These are phyloP conservation scores for Gisinianus flammeolus DNA, from an alignment of 2,888 invertebrate genomes.

Conservation along the genomic window DNA sequence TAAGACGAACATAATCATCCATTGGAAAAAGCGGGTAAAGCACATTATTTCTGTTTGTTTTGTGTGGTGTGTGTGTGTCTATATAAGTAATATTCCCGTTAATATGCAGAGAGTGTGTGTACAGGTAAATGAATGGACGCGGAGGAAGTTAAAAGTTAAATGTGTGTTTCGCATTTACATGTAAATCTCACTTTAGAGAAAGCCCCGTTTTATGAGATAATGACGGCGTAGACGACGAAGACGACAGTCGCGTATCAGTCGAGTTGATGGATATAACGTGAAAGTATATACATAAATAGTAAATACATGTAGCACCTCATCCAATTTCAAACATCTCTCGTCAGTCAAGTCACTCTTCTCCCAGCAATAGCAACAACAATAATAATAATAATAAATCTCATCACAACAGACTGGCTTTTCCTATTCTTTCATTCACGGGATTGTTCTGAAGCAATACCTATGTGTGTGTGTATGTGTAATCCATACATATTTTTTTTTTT, in stretches of 20 bases:
- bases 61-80: too few species aligned
- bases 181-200: neutral
- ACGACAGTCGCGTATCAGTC: neutral
- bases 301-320: neutral
- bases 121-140: too few species aligned
- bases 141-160: neutral
- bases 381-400: conserved; percentile 22
- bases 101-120: too few species aligned
- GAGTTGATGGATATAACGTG: too few species aligned
- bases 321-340: neutral
- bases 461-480: too few species aligned
- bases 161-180: neutral
- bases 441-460: neutral
- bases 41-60: too few species aligned
- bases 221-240: neutral
- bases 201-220: neutral
- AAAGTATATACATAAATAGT: too few species aligned
- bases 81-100: too few species aligned
- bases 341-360: neutral
- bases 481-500: too few species aligned
- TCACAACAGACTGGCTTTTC: conserved; percentile 18
- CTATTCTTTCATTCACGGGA: conserved; percentile 1
- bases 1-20: too few species aligned
- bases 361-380: neutral
- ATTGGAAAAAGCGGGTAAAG: too few species aligned